These are phyloP conservation scores for Corythaixoides concolor DNA, from an alignment of 2,113 vertebrate genomes.

Conservation along the genomic window DNA sequence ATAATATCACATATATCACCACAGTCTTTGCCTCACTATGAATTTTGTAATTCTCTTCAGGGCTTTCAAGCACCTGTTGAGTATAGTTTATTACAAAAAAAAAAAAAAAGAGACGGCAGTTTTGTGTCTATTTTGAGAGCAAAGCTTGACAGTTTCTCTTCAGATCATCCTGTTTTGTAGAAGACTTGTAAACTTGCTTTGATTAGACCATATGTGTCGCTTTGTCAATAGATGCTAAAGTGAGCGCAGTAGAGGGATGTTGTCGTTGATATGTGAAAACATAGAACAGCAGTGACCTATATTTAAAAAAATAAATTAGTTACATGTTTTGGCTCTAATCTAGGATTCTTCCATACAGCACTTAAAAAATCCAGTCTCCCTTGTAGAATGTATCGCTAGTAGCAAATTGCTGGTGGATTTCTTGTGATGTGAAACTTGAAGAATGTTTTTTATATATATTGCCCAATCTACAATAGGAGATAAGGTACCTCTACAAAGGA, in stretches of 20 bases:
- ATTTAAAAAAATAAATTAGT: slow-evolving; percentile 20
- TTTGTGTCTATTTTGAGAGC: slow-evolving; percentile 55
- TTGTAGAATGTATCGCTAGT: background rate
- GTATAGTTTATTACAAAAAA: background rate
- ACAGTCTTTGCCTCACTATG: background rate
- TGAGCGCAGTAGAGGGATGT: slow-evolving; percentile 43
- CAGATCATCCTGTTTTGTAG: slow-evolving; percentile 36
- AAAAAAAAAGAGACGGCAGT: background rate
- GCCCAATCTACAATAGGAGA: background rate
- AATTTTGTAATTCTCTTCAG: slow-evolving; percentile 3
- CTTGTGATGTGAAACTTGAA: background rate
- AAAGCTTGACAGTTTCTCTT: slow-evolving; percentile 53
- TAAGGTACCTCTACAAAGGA: too few relatives aligned
- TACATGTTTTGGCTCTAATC: background rate
- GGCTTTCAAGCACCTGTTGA: slow-evolving; percentile 35
- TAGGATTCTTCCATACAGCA: background rate
- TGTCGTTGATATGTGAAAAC: slow-evolving; percentile 42
- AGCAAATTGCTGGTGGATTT: background rate
- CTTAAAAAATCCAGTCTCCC: background rate
- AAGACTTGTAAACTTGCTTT: slow-evolving; percentile 64
- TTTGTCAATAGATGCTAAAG: slow-evolving; percentile 58
- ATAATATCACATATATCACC: background rate
- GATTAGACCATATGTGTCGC: slow-evolving; percentile 53
- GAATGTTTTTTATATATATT: background rate
- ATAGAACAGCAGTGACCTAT: slow-evolving; percentile 50